phyloP scores from a whole-genome alignment of 2,888 invertebrate genomes.

The Megamerina dolium region DNA sequence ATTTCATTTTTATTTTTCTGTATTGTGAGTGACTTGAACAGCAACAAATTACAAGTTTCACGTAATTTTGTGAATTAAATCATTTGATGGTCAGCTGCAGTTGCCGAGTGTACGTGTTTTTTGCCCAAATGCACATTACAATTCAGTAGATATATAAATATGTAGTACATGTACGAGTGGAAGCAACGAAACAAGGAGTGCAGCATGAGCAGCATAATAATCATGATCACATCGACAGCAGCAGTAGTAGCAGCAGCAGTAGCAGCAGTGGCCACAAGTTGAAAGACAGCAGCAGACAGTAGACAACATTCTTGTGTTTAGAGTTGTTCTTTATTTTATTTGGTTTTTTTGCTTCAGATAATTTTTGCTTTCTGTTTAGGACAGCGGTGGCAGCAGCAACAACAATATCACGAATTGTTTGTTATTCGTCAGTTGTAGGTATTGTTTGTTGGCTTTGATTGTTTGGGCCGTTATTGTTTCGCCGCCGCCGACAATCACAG shows the following conservation, averaged over 20 bases:
- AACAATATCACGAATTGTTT: slow-evolving; percentile 40
- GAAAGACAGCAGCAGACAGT: neutral
- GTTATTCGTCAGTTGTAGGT: slow-evolving; percentile 21
- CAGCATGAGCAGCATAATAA: slow-evolving; percentile 22
- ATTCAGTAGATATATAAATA: neutral
- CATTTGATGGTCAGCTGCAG: slow-evolving; percentile 30
- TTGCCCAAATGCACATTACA: no score
- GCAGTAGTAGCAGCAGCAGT: neutral
- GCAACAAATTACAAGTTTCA: slow-evolving; percentile 38
- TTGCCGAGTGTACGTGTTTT: no score
- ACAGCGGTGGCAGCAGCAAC: slow-evolving; percentile 1
- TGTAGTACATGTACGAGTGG: neutral
- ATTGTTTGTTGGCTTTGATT: neutral
- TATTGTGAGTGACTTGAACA: no score
- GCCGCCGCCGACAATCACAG: slow-evolving; percentile 38
- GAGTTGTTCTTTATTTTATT: neutral
- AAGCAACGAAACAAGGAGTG: slow-evolving; percentile 5
- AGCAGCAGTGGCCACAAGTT: slow-evolving; percentile 2
- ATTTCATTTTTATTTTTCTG: neutral
- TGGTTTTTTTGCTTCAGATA: neutral
- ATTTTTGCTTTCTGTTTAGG: slow-evolving; percentile 1
- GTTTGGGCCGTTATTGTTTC: neutral
- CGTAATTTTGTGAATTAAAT: slow-evolving; percentile 41
- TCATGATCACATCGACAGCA: neutral
- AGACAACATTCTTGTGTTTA: neutral